Base-by-base conservation (phyloP, 2,797 vertebrate species). In the Zenarchopterus dispar region DNA sequence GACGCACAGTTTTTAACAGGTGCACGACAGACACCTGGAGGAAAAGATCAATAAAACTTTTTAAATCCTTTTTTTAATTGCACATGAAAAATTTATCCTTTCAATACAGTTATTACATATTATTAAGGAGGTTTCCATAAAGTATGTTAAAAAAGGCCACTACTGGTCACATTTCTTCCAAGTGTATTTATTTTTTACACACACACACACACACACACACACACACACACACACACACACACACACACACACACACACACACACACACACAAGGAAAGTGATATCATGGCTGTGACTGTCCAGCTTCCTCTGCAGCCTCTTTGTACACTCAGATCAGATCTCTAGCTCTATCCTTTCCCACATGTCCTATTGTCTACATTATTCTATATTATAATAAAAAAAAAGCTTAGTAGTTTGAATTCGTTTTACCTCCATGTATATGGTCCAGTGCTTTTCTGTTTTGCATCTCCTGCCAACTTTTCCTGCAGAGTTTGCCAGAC, bases 21-120 rank as follows among this genome's bases (percentile, higher is more conserved):
- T 99, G 97, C 55, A 98, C 97, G 16, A 99, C 95, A 0, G 97
- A 99, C 77, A 97, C 96, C 97, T 99, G 78, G 26, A 22, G 54
- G 58, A 21, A 22, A 39, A n/a, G 41, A 53, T 23, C n/a, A 52
- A 46, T 5, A 1, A 47, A 8, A 10, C 33, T 28, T 28, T 28
- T 28, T 28, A 28, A 24, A 24, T 28, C 5, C 8, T 3, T 28
- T 28, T 28, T 28, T 28, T 3, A 26, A 26, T 26, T 26, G 3
- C 24, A 26, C 6, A 26, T 26, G 6, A 26, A 3, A 3, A 26
- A 33, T 3, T 33, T 3, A 36, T 36, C 11, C 9, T 11, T 2
- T 36, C 13, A 18, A 19, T 18, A n/a, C 36, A 39, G 17, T 33
- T 50, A 22, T 36, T 70, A 16, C 10, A 22, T 26, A 10, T 46